These are phyloP conservation scores for Xenops minutus DNA, from an alignment of 2,797 vertebrate genomes.

Conservation along the genomic window DNA sequence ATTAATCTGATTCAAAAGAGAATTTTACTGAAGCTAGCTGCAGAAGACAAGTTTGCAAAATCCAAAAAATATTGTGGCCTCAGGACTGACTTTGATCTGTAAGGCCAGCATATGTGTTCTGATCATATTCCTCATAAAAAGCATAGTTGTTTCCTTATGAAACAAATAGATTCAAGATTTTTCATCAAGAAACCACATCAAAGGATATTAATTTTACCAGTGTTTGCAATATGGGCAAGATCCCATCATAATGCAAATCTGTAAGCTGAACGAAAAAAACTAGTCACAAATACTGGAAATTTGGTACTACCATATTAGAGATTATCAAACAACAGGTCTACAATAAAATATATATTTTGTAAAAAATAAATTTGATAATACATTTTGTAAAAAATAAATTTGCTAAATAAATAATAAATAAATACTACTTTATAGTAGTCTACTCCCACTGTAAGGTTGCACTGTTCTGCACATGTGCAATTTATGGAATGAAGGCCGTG, in stretches of 20 bases:
- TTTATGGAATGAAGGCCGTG: not conserved
- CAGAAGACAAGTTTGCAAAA: not conserved
- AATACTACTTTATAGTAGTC: too few relatives aligned
- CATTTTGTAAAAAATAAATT: not conserved
- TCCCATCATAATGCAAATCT: not conserved
- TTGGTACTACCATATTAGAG: not conserved
- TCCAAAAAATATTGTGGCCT: not conserved
- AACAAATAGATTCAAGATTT: not conserved
- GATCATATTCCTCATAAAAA: accelerated
- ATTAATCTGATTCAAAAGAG: not conserved
- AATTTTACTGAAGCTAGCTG: not conserved
- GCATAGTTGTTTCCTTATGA: not conserved
- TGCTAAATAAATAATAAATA: too few relatives aligned
- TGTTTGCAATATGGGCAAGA: not conserved
- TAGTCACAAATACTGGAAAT: not conserved
- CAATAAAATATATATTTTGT: not conserved
- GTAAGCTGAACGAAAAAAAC: not conserved
- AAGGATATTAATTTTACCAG: not conserved
- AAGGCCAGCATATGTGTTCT: not conserved
- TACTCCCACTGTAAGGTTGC: not conserved
- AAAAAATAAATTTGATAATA: not conserved
- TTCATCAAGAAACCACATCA: not conserved
- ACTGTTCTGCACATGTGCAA: not conserved
- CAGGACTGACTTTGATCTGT: not conserved
- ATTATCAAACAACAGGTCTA: not conserved